Evolutionary conservation across 2,113 vertebrate species (phyloP).

Genomic region (Parotia lawesii): DNA sequence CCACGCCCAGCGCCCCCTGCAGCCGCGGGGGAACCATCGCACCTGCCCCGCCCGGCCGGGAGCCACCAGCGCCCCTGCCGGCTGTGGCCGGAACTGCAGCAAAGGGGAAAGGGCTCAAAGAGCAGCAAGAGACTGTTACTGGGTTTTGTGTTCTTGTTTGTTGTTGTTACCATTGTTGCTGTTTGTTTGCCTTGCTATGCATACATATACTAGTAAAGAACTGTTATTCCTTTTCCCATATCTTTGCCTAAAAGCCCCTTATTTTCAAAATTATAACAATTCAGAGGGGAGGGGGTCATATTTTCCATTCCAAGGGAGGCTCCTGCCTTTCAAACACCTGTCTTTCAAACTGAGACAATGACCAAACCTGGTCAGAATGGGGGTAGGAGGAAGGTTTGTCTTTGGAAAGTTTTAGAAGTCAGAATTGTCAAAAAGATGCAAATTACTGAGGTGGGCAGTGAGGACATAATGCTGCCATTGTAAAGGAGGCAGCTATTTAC

Average conservation of each 20-base stretch:
- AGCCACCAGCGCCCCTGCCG: neutral
- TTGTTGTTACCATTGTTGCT: neutral
- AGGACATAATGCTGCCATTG: neutral
- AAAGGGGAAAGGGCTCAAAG: neutral
- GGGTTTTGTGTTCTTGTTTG: neutral
- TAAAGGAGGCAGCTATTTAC: neutral
- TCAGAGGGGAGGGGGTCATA: neutral
- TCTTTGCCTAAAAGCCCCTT: neutral
- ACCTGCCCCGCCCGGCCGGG: neutral
- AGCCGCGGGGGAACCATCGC: neutral
- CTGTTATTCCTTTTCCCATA: neutral
- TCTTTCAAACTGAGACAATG: neutral
- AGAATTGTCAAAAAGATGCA: neutral
- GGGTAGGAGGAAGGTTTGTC: neutral
- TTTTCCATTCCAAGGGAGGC: neutral
- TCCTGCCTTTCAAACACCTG: neutral
- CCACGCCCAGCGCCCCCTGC: neutral
- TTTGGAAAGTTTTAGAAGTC: neutral
- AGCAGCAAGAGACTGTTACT: neutral
- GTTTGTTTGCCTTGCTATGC: neutral
- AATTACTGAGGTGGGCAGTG: neutral
- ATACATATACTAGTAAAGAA: neutral
- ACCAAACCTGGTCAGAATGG: neutral
- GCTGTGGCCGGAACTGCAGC: neutral
- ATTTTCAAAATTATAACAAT: neutral